Conservation (phyloP, 2,797 vertebrate species). For the Arctocebus calabarensis region DNA sequence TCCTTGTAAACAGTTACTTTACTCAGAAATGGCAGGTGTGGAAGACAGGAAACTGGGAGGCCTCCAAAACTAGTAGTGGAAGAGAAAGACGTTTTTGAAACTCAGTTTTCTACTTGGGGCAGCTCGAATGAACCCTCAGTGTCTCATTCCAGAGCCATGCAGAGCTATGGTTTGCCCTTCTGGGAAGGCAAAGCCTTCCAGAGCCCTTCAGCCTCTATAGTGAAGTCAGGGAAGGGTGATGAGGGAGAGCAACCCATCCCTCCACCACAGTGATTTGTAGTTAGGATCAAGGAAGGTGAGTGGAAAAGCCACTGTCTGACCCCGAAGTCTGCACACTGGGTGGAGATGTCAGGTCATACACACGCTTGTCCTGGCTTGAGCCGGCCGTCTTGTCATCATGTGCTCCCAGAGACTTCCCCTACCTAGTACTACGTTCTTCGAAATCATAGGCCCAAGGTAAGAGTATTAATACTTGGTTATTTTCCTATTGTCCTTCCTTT, state of each 20-base stretch:
- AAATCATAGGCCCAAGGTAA: background rate
- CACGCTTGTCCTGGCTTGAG: fast-evolving
- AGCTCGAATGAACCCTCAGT: background rate
- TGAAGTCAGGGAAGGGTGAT: background rate
- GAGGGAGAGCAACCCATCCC: too few relatives aligned
- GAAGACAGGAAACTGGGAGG: background rate
- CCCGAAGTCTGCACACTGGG: fast-evolving
- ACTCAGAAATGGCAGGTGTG: background rate
- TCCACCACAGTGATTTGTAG: fast-evolving
- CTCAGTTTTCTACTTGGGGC: background rate
- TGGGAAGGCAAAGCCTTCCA: background rate
- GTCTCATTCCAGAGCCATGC: fast-evolving
- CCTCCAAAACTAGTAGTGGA: background rate
- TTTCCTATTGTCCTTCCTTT: background rate
- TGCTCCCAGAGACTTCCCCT: background rate
- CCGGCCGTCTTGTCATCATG: background rate
- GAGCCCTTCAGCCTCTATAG: background rate
- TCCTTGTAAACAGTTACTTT: background rate
- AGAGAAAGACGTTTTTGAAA: background rate
- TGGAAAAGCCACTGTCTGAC: fast-evolving
- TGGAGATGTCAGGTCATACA: background rate
- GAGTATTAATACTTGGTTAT: background rate
- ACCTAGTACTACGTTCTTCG: background rate
- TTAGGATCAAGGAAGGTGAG: background rate
- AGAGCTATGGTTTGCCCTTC: background rate